Base-by-base conservation (phyloP, 2,113 vertebrate genomes). In the Toxostoma redivivum region DNA sequence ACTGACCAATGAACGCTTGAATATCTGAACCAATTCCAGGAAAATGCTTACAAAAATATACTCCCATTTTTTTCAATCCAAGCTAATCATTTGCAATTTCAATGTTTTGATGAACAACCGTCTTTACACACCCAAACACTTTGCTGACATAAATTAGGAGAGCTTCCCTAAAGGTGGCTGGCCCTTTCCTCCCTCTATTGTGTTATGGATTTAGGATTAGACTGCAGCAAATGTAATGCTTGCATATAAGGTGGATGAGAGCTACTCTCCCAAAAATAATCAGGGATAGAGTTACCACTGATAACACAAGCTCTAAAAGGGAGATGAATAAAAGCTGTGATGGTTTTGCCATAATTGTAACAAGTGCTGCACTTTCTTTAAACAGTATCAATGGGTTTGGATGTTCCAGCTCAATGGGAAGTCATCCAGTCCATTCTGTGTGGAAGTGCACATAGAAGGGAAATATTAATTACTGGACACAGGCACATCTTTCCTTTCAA, bases 181-280 rank as follows among this genome's bases (percentile, higher is more conserved):
- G 15, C 19, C 27, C 22, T 82, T 54, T 91, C 17, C 30, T 77
- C 31, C 5, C 44, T 38, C 8, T 31, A 1, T 77, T 79, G 51
- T 73, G n/a, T 73, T 31, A 77, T 7, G 13, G 27, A 12, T 69
- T 69, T 66, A 70, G 25, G 58, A 72, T 60, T 53, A 82, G 58
- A 62, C 50, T 74, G 38, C 45, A 92, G 44, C 21, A 81, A 94
- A 66, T 0, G 6, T 17, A 64, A 23, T 58, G 67, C 35, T 88
- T 73, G 38, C 78, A 79, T 82, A 11, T 23, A 88, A 90, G 42
- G 24, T 56, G 33, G 12, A 31, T 73, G 71, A 93, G 54, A 94
- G 45, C 24, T 70, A 47, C 42, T 58, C 45, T 72, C 62, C 89
- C 81, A 82, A 92, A 95, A 97, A 95, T 86, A 94, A 88, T 56